Base-by-base conservation (phyloP, 2,797 vertebrate genomes). In the Cryptoblepharus egeriae region DNA sequence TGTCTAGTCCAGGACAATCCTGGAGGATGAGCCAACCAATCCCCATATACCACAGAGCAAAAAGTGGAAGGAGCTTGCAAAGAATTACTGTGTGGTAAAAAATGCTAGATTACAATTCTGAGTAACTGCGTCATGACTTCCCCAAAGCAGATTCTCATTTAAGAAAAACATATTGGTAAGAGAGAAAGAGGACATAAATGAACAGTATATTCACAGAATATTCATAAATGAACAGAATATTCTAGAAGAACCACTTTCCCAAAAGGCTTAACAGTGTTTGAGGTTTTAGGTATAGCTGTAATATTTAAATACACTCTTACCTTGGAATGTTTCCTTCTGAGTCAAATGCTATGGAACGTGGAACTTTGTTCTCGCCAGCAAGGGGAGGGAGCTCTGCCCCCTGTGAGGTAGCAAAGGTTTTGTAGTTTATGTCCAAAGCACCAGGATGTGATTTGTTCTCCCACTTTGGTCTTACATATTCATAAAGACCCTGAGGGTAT, bases 401-500 rank as follows among this genome's bases (percentile, higher is more conserved):
- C 5, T 81, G 83, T 20, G 83, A 92, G 71, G 78, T 92, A n/a
- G 88, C 91, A 58, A 93, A 95, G 4, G 83, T 88, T 68, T 93
- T 92, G 57, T 90, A 93, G 84, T 86, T 89, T 10, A 94, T 30
- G 5, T 69, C 79, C 18, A 84, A 42, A 1, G 75, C 61, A 15
- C 60, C 18, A 8, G 52, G 77, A 12, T 30, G 52, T 9, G 75
- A 18, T 11, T 30, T 63, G 58, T 20, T 74, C 9, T 93, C 84
- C 74, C 87, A 86, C 28, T 80, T 79, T 2, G 89, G 92, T 35
- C 55, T 79, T 58, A 95, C 87, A 1, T 93, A 95, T 67, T 94
- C 94, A 30, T 91, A 94, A 2, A 95, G 85, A 2, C 93, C 93
- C 95, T 95, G 63, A 39, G 26, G 3, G 24, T 15, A 67, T 68